These are phyloP conservation scores for Chelonus formosanus DNA, from an alignment of 2,888 invertebrate genomes.

Conservation along the genomic window DNA sequence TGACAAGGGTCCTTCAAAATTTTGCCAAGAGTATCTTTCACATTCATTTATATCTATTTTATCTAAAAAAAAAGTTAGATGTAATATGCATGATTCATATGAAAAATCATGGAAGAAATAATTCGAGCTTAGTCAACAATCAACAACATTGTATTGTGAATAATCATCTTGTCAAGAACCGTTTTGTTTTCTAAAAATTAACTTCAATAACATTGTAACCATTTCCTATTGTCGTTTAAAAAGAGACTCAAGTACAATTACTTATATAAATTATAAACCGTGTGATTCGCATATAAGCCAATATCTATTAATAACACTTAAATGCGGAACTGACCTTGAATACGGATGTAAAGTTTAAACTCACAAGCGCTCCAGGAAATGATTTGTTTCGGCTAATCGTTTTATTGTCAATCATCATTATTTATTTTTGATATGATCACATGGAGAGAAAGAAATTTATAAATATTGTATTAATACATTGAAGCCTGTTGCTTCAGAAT, in stretches of 20 bases:
- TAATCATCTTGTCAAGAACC: too few relatives aligned
- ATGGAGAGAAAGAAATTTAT: too few relatives aligned
- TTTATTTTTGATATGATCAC: too few relatives aligned
- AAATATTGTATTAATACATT: too few relatives aligned
- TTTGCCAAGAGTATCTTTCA: too few relatives aligned
- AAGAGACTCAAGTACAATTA: constrained; percentile 19
- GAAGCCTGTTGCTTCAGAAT: too few relatives aligned
- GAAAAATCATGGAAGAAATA: constrained; percentile 5
- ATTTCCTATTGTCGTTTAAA: constrained; percentile 5
- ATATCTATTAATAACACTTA: constrained; percentile 48
- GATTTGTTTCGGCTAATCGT: constrained; percentile 25
- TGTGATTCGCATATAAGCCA: constrained; percentile 24
- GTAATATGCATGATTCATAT: background rate
- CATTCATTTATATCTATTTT: too few relatives aligned
- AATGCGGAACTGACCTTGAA: constrained; percentile 47
- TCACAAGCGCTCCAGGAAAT: constrained; percentile 36
- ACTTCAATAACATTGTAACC: constrained; percentile 18
- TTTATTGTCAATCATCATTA: background rate
- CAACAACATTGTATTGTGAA: too few relatives aligned
- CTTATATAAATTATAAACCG: constrained; percentile 20
- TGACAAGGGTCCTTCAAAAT: too few relatives aligned
- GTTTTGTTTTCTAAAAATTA: constrained; percentile 19
- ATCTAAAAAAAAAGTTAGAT: too few relatives aligned
- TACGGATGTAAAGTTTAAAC: constrained; percentile 20
- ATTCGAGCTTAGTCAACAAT: constrained; percentile 8